Conservation (phyloP, 2,888 invertebrate species). For the Drosophila sordidapex region DNA sequence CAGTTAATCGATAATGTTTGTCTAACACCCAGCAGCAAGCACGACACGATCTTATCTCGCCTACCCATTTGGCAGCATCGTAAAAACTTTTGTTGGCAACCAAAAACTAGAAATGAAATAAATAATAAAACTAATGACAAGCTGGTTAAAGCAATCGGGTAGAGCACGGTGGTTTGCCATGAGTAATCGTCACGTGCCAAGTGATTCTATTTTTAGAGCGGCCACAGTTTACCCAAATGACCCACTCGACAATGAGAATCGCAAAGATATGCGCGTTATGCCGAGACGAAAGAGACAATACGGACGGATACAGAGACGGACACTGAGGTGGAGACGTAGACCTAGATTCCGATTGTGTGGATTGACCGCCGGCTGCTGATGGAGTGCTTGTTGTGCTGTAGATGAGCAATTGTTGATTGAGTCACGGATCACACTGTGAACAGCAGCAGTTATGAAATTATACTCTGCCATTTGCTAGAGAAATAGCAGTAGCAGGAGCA, state of each 20-base stretch:
- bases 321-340: not conserved
- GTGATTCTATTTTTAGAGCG: constrained; percentile 74
- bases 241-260: constrained; percentile 29
- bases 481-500: not conserved
- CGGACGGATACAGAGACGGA: not conserved
- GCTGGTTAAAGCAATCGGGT: constrained; percentile 24
- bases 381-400: constrained; percentile 11
- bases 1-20: constrained; percentile 37
- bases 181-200: constrained; percentile 83
- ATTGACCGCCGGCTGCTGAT: not conserved
- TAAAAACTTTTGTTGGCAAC: constrained; percentile 28
- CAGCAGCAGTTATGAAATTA: constrained; percentile 21
- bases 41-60: constrained; percentile 34
- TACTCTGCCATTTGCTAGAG: not conserved
- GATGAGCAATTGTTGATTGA: constrained; percentile 36
- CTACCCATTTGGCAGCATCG: constrained; percentile 13
- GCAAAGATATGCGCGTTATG: constrained; percentile 37
- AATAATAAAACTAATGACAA: constrained; percentile 13
- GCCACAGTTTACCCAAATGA: constrained; percentile 38
- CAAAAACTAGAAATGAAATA: not conserved
- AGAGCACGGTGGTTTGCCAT: constrained; percentile 35
- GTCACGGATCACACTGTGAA: constrained; percentile 27
- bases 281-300: not conserved
- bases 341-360: constrained; percentile 38
- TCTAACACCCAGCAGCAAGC: not conserved